A percentile compares a stretch with the other conserved stretches of the same genome.
Evolutionary conservation across 2,113 vertebrate genomes (phyloP).

Genomic region (Barnardius zonarius): DNA sequence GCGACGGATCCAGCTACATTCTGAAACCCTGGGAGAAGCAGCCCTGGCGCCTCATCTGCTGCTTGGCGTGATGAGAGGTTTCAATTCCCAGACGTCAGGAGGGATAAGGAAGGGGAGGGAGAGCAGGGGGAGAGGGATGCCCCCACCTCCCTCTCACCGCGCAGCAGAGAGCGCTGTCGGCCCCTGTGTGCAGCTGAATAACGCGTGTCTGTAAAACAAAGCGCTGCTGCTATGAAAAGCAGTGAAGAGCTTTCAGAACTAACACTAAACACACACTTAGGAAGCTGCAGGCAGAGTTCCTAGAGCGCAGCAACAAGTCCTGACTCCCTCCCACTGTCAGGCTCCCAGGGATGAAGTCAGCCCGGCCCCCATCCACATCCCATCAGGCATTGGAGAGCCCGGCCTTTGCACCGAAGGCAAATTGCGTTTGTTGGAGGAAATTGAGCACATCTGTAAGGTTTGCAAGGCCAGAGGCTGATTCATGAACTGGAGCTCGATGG

Average conservation of each 20-base stretch:
- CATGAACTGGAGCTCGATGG: neutral
- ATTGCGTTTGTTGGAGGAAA: neutral
- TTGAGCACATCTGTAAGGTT: neutral
- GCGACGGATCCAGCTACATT: neutral
- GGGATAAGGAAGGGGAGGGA: slow-evolving; percentile 7
- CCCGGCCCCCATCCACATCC: neutral
- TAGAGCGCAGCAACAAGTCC: neutral
- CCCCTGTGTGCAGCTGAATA: neutral
- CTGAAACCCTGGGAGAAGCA: neutral
- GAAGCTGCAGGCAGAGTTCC: neutral
- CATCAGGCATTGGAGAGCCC: neutral
- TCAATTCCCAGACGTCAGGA: neutral
- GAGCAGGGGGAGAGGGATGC: neutral
- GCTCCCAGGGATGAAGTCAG: neutral
- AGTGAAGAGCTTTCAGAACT: fast-evolving
- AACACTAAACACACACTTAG: fast-evolving
- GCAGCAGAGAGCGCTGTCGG: neutral
- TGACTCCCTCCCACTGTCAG: neutral
- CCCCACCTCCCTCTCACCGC: neutral
- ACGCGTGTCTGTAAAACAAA: fast-evolving
- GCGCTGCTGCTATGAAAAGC: fast-evolving
- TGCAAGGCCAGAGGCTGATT: slow-evolving; percentile 6
- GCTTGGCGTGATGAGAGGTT: neutral
- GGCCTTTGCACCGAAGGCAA: fast-evolving
- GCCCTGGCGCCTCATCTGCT: neutral